Conservation (phyloP, 2,888 invertebrate genomes). For the Gonocerus acuteangulatus region DNA sequence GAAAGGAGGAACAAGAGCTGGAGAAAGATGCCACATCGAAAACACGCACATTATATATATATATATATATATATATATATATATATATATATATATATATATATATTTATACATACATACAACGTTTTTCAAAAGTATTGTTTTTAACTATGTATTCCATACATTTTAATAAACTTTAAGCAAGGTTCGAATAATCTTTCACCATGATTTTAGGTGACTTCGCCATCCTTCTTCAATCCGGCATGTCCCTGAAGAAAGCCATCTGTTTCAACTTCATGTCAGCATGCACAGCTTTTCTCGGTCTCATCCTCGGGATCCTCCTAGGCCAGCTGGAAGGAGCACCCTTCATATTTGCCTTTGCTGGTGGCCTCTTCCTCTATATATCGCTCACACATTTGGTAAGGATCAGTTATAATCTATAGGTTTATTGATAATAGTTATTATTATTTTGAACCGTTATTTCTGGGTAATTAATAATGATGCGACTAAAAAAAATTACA, state of each 20-base stretch:
- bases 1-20: too few relatives aligned
- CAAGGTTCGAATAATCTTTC: too few relatives aligned
- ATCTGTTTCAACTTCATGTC: slow-evolving; percentile 66
- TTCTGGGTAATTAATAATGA: too few relatives aligned
- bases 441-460: neutral
- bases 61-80: too few relatives aligned
- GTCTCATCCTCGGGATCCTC: slow-evolving; percentile 64
- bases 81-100: too few relatives aligned
- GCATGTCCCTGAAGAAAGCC: slow-evolving; percentile 63
- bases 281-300: slow-evolving; percentile 66
- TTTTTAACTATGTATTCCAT: too few relatives aligned
- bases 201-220: slow-evolving; percentile 68
- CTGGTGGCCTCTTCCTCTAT: slow-evolving; percentile 73
- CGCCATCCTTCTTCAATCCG: slow-evolving; percentile 67
- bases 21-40: too few relatives aligned
- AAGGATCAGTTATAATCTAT: slow-evolving; percentile 26
- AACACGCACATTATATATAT: too few relatives aligned
- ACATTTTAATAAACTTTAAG: too few relatives aligned
- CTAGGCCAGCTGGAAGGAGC: slow-evolving; percentile 63
- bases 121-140: too few relatives aligned
- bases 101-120: too few relatives aligned
- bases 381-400: slow-evolving; percentile 73
- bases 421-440: neutral
- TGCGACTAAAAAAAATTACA: too few relatives aligned
- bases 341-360: slow-evolving; percentile 69